Percentiles rank a stretch among this genome's conserved stretches.
These are phyloP conservation scores for Netelia inedita DNA, from an alignment of 2,888 invertebrate genomes.

Conservation along the genomic window DNA sequence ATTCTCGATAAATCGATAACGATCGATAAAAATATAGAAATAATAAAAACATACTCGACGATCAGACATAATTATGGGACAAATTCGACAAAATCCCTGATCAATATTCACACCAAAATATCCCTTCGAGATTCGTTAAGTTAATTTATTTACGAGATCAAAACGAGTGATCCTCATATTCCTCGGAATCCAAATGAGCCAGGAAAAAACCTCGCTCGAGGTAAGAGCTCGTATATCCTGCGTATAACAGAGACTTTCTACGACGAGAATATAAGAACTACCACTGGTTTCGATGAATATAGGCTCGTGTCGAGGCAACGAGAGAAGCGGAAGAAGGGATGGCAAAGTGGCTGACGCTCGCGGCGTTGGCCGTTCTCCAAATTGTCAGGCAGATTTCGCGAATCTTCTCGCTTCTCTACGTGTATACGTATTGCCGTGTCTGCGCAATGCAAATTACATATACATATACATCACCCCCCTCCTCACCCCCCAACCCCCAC, in stretches of 20 bases:
- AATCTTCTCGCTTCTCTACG: constrained; percentile 27
- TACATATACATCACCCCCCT: background rate
- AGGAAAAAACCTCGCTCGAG: background rate
- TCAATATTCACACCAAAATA: background rate
- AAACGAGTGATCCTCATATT: background rate
- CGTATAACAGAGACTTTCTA: background rate
- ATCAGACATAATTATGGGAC: too few species aligned
- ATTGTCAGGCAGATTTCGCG: constrained; percentile 53
- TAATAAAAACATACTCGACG: too few species aligned
- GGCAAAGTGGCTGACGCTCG: constrained; percentile 50
- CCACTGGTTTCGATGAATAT: background rate
- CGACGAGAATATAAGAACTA: constrained; percentile 15
- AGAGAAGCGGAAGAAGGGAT: constrained; percentile 17
- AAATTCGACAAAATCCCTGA: background rate
- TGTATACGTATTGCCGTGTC: constrained; percentile 7
- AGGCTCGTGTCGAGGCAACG: background rate
- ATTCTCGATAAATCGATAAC: too few species aligned
- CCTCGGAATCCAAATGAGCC: background rate
- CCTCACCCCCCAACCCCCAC: too few species aligned
- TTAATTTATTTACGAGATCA: background rate
- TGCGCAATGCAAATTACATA: constrained; percentile 25
- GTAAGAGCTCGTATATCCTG: background rate
- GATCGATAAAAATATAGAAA: too few species aligned
- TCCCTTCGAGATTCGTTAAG: background rate
- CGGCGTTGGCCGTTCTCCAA: constrained; percentile 52